Base-by-base conservation (phyloP, 2,888 invertebrate genomes). In the Clanis bilineata region DNA sequence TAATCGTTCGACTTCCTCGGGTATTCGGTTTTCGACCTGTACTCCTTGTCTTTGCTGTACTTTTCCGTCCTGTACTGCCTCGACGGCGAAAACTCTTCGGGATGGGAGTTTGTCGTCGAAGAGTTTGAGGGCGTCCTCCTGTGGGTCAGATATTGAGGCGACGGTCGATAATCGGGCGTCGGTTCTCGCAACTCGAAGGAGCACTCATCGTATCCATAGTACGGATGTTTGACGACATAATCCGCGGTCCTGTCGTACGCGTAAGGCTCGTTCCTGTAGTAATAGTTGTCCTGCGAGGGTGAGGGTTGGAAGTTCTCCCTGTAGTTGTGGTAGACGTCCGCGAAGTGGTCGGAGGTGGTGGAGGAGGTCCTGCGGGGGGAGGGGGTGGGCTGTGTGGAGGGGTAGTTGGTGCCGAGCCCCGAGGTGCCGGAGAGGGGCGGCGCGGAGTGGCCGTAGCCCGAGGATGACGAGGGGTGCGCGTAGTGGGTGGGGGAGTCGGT, bases 101-200 rank as follows among this genome's bases (percentile, higher is more conserved):
- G 89, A 70, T 91, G 94, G 0, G 94, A 93, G 56, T 90, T 90
- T 0, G 93, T 86, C 0, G 91, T 93, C 0, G 95, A 95, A 3
- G 96, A 95, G 74, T 96, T 96, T 0, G 97, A 96, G 0, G 96
- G 95, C 0, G 96, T 96, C 60, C 97, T 93, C 69, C 95, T 93
- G 82, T 97, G 97, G 0, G 93, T 84, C 38, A 87, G 82, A 70
- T 89, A 93, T 7, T 82, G 84, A 0, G 79, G 71, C 2, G 81
- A 63, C 0, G 83, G 85, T 59, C 88, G 63, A 64, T 86, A 90
- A 22, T 90, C 90, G 0, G 87, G 82, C 0, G 88, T 74, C 0
- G 89, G 82, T 54, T 90, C 90, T 7, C 88, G 71, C 58, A 82
- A 89, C 1, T 90, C 90, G 69, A 82, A 88, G 0, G 86, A 80